phyloP scores from a whole-genome alignment of 2,888 invertebrate genomes.

The Drosophila mulleri region DNA sequence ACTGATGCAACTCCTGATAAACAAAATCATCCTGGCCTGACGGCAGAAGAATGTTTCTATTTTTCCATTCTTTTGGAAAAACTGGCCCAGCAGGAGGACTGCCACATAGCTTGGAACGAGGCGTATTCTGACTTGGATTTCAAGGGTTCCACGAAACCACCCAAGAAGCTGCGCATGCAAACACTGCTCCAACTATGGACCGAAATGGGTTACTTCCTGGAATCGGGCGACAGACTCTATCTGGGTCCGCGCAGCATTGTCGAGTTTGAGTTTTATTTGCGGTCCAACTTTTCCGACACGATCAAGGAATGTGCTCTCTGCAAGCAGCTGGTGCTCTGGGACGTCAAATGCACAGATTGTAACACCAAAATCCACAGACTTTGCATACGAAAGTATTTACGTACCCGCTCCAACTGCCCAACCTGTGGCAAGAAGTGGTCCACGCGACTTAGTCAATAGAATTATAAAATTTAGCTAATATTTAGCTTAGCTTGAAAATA shows the following conservation, averaged over 20 bases:
- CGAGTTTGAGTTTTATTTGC: constrained; percentile 62
- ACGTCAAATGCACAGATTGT: constrained; percentile 58
- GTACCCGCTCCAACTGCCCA: constrained; percentile 65
- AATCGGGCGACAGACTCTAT: constrained; percentile 45
- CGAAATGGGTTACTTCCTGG: constrained; percentile 61
- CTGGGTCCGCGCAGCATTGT: constrained; percentile 65
- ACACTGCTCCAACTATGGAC: constrained; percentile 55
- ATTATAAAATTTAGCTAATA: too few relatives aligned
- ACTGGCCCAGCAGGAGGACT: constrained; percentile 44
- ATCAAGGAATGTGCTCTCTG: constrained; percentile 60
- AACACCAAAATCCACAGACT: constrained; percentile 51
- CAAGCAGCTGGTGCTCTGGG: constrained; percentile 63
- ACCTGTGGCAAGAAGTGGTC: constrained; percentile 52
- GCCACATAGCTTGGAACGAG: constrained; percentile 56
- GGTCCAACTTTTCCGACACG: constrained; percentile 47
- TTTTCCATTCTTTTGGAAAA: constrained; percentile 58
- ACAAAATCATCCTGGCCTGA: constrained; percentile 46
- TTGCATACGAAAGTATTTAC: constrained; percentile 61
- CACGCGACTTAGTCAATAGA: constrained; percentile 48
- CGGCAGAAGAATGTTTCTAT: constrained; percentile 59
- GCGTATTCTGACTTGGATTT: constrained; percentile 43
- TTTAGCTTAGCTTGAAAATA: background rate
- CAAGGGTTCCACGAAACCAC: constrained; percentile 15
- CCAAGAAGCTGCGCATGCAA: constrained; percentile 58
- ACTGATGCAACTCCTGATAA: constrained; percentile 60